Base-by-base conservation (phyloP, 2,797 vertebrate species). In the Acipenser ruthenus region DNA sequence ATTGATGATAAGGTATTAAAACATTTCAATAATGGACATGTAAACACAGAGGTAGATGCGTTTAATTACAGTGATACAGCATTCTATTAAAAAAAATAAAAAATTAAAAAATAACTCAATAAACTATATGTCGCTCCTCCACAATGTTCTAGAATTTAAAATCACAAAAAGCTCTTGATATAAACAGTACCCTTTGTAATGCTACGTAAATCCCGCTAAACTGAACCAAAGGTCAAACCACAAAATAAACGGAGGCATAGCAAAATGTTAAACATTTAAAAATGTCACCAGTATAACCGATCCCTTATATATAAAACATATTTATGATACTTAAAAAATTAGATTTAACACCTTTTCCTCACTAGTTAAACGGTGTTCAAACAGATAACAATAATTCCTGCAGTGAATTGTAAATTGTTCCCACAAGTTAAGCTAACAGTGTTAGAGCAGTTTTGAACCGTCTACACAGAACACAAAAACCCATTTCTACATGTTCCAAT, bases 1-100 rank as follows among this genome's bases (percentile, higher is more conserved):
- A 47, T 49, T 12, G 12, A 49, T 59, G 66, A 66, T 69, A 63
- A 51, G 72, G 68, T 58, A 71, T 72, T 78, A 80, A 81, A 83
- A 78, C 77, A 77, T 79, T 69, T 70, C 72, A 73, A 79, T 65
- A 61, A 68, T 70, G 78, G 61, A 69, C 59, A 60, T 37, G 47
- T 49, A 64, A 68, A 84, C 75, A 77, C 79, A 82, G 87, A 89
- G 87, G 87, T 89, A 89, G 86, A 87, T 77, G 83, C 73, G 74
- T 76, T 72, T n/a, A 63, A 75, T 72, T 75, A 77, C 62, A 70
- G 72, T 53, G 65, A 77, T 83, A 85, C 85, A 88, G 82, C 82
- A 84, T 84, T 83, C 75, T 78, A 83, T 86, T 84, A 72, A 63
- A 77, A 69, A 18, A 12, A 60, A 55, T 4, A 10, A 10, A 6